Evolutionary conservation across 1,140 invertebrate species (phyloP).

Genomic region (Drosophila sproati): DNA sequence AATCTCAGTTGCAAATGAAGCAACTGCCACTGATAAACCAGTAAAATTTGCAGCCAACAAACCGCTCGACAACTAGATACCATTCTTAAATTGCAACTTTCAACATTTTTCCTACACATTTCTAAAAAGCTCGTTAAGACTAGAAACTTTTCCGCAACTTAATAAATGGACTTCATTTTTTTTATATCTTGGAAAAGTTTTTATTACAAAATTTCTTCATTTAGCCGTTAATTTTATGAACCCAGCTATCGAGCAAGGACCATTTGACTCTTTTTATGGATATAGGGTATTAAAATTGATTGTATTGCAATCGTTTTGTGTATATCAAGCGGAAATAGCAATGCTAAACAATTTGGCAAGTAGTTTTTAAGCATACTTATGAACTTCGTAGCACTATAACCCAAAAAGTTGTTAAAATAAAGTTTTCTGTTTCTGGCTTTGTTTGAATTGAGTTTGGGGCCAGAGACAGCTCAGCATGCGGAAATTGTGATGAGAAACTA

Average conservation of each 20-base stretch:
- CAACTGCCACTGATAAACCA: constrained; percentile 13
- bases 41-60: not conserved
- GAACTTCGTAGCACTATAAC: constrained; percentile 45
- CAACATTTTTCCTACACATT: too few species aligned
- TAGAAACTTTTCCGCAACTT: too few species aligned
- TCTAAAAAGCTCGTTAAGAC: too few species aligned
- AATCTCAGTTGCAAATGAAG: not conserved
- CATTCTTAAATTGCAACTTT: too few species aligned
- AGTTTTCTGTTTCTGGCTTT: constrained; percentile 38
- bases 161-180: too few species aligned
- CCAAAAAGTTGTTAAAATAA: constrained; percentile 38
- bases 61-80: not conserved
- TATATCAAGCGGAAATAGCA: constrained; percentile 65
- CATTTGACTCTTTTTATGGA: constrained; percentile 15
- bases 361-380: constrained; percentile 65
- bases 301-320: constrained; percentile 54
- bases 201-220: too few species aligned
- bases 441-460: constrained; percentile 47
- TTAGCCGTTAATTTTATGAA: too few species aligned
- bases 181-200: too few species aligned
- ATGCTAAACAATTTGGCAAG: constrained; percentile 75
- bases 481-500: constrained; percentile 63
- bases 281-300: constrained; percentile 53
- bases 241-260: not conserved
- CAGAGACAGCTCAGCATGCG: constrained; percentile 20